Evolutionary conservation across 64 coral and sea anemone species (phyloP), one percentile per base, ranked within the genome.

Genomic region (Montipora cactus): DNA sequence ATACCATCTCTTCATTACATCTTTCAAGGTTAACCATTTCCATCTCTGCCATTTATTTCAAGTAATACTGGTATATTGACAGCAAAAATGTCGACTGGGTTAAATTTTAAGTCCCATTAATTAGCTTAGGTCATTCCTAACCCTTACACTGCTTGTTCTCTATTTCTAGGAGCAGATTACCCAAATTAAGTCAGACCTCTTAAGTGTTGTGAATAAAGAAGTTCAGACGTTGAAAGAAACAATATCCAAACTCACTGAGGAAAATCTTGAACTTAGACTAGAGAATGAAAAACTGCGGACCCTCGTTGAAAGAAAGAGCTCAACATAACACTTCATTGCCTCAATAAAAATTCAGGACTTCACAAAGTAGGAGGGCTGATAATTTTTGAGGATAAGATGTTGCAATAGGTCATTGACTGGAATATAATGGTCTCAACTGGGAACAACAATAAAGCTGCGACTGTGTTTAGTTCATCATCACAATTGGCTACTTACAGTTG

Each of bases 221-320:
- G 96, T 98, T 47, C 96, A 95, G 66, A 98, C 96, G 71, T 92
- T 98, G 78, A 98, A 98, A 89, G 96, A 98, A 84, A 98, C 93
- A 83, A 98, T 98, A 71, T 91, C 92, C 59, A 98, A 98, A 83
- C 96, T 98, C 23, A 95, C 80, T 84, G 96, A 98, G 88, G 96
- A 98, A 94, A 98, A 98, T 91, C 72, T 84, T 58, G 96, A 84
- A 89, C 93, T 98, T 12, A 98, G 89, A 77, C 83, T 83, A 92
- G 96, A 98, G 88, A 98, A 98, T 89, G 81, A 98, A 91, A 98
- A 92, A 89, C 91, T 98, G 81, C 88, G 81, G 67, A 93, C 91
- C 22, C 69, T 90, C 69, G 84, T 95, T 21, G 82, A 71, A 86
- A 69, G 47, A 66, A 86, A 22, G 44, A 12, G 4, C 80, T 86